Percentiles rank a stretch among this genome's conserved stretches.
Evolutionary conservation across 1,140 invertebrate genomes (phyloP).

Genomic region (Dreissena polymorpha): DNA sequence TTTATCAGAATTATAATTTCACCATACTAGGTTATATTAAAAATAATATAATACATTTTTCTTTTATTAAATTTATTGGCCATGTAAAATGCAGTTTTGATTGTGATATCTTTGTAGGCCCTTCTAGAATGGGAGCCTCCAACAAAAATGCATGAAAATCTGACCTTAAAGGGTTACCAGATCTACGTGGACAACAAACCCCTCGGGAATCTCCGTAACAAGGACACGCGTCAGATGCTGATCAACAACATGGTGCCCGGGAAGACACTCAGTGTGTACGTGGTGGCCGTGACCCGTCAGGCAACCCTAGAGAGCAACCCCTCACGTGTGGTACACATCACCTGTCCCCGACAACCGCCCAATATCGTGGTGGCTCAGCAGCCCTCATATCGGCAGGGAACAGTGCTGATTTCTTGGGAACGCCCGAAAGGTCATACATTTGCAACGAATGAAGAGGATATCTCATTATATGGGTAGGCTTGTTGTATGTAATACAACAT

Average conservation of each 20-base stretch:
- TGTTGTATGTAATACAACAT: not conserved
- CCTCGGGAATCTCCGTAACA: conserved; percentile 62
- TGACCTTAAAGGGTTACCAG: conserved; percentile 73
- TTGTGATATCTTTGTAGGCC: conserved; percentile 59
- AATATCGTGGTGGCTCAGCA: conserved; percentile 73
- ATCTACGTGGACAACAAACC: conserved; percentile 74
- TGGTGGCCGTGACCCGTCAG: conserved; percentile 72
- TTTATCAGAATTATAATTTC: too few relatives aligned
- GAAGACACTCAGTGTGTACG: conserved; percentile 72
- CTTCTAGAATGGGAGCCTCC: conserved; percentile 73
- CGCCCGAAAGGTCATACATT: conserved; percentile 67
- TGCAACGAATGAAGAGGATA: conserved; percentile 69
- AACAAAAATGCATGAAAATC: conserved; percentile 61
- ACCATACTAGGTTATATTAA: too few relatives aligned
- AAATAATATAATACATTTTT: too few relatives aligned
- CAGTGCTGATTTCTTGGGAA: conserved; percentile 77
- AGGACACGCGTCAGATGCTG: conserved; percentile 67
- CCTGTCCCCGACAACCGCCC: conserved; percentile 74
- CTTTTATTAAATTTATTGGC: too few relatives aligned
- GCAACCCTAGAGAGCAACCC: conserved; percentile 74
- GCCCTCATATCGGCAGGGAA: conserved; percentile 76
- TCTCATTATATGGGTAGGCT: conserved; percentile 73
- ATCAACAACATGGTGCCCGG: conserved; percentile 75
- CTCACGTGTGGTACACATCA: conserved; percentile 72
- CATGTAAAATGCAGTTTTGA: not conserved